Percentiles rank a stretch among this genome's conserved stretches.
Conservation (phyloP, 1,140 invertebrate genomes). For the Sminthurides bifidus region DNA sequence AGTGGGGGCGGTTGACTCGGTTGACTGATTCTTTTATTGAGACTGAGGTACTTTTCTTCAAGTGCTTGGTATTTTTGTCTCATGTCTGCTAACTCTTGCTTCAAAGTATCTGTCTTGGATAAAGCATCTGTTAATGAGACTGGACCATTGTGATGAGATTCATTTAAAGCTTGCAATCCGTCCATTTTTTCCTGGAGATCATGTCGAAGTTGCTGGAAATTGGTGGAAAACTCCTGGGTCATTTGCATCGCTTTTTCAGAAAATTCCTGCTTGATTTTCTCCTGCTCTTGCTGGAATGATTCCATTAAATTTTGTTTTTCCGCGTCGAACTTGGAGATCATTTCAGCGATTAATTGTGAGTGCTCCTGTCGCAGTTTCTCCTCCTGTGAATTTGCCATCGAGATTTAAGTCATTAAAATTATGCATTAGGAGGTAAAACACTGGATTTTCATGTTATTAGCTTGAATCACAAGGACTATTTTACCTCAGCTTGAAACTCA, state of each 20-base stretch:
- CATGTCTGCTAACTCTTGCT: conserved; percentile 3
- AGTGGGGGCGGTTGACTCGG: neutral
- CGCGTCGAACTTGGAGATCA: conserved; percentile 5
- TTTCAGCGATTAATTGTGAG: neutral
- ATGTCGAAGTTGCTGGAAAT: neutral
- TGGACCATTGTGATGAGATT: neutral
- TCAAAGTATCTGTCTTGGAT: neutral
- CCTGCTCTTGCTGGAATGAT: conserved; percentile 5
- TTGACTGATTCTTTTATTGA: conserved; percentile 18
- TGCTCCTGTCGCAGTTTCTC: conserved; percentile 8
- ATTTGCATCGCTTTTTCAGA: neutral
- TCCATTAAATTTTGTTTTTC: conserved; percentile 3
- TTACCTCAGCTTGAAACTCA: neutral
- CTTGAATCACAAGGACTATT: neutral
- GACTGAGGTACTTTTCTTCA: conserved; percentile 16
- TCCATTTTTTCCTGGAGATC: neutral
- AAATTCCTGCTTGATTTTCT: conserved; percentile 8
- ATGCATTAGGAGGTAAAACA: neutral
- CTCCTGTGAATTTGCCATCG: neutral
- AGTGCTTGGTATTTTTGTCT: conserved; percentile 14
- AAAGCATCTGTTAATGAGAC: neutral
- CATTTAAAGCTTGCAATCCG: no score
- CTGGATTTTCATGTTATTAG: neutral
- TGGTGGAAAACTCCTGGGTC: neutral
- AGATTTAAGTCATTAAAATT: neutral